Evolutionary conservation across 2,113 vertebrate genomes (phyloP).

Genomic region (Sisor rabdophorus): DNA sequence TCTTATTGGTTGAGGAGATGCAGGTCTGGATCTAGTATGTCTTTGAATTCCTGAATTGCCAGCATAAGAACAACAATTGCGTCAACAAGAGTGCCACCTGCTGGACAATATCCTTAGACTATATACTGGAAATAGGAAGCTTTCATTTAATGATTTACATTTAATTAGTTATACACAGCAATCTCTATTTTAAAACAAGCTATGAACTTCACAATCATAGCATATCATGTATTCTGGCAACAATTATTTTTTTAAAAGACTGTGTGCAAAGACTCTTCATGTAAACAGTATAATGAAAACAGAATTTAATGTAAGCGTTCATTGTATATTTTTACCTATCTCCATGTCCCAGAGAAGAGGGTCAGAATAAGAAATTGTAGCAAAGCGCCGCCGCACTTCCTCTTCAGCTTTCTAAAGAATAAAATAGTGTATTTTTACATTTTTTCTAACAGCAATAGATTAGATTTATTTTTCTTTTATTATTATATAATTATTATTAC

Average conservation of each 20-base stretch:
- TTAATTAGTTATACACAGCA: background rate
- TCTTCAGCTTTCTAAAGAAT: constrained; percentile 79
- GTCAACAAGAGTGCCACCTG: constrained; percentile 56
- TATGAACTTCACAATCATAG: background rate
- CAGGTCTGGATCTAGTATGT: constrained; percentile 55
- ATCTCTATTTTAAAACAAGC: background rate
- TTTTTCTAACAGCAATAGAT: background rate
- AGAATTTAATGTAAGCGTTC: background rate
- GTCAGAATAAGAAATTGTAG: constrained; percentile 77
- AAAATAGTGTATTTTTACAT: background rate
- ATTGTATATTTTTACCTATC: constrained; percentile 62
- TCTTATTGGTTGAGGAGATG: constrained; percentile 75
- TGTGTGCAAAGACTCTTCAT: background rate
- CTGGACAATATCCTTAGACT: constrained; percentile 26
- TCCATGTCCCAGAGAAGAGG: constrained; percentile 64
- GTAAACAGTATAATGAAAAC: background rate
- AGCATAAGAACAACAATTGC: constrained; percentile 8
- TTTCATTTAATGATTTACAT: too few relatives aligned
- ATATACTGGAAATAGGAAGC: background rate
- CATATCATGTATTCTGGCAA: background rate
- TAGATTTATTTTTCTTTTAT: too few relatives aligned
- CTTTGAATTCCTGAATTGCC: constrained; percentile 51
- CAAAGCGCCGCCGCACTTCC: constrained; percentile 78
- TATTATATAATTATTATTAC: too few relatives aligned
- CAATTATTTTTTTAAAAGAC: background rate